Evolutionary conservation across 2,113 vertebrate species (phyloP), one percentile per base, ranked within the genome.

Genomic region (Alligator mississippiensis): DNA sequence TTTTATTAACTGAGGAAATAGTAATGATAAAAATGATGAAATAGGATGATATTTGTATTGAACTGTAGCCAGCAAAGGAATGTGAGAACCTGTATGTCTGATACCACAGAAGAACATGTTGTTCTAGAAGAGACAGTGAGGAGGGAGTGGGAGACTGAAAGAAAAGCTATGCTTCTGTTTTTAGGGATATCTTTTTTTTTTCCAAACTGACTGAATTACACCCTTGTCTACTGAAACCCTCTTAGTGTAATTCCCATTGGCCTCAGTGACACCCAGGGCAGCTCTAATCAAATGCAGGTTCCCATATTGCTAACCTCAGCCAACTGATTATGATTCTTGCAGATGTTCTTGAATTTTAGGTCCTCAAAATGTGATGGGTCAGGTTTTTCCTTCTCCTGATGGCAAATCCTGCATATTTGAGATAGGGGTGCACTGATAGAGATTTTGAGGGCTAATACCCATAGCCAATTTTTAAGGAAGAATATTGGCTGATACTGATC

Each of bases 191-290:
- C 83, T 79, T 77, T 28, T 22, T n/a, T 60, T n/a, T 96, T 88
- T 63, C 13, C 16, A 85, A 83, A 77, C 80, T 96, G 93, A 92
- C 94, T 97, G 95, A 97, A 96, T 97, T 97, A 97, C 18, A 0
- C 79, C 82, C 93, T 97, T 97, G 95, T 97, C 91, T 96, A 76
- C 89, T 89, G 89, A 95, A 97, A 95, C 81, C 70, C 77, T 97
- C 94, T 96, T 95, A 94, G 70, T 86, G 60, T 94, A 93, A 90
- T 97, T 96, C 95, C 85, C 95, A 91, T 84, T 89, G 85, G 91
- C 89, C 85, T 95, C 91, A 0, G 62, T 97, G 95, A 95, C 93
- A 96, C 89, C 60, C 82, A 87, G 91, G 96, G 88, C 84, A 97
- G 84, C 9, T 0, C 75, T 96, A 95, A 96, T 95, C 96, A 97